Base-by-base conservation (phyloP, 2,888 invertebrate species). In the Volucella inflata region DNA sequence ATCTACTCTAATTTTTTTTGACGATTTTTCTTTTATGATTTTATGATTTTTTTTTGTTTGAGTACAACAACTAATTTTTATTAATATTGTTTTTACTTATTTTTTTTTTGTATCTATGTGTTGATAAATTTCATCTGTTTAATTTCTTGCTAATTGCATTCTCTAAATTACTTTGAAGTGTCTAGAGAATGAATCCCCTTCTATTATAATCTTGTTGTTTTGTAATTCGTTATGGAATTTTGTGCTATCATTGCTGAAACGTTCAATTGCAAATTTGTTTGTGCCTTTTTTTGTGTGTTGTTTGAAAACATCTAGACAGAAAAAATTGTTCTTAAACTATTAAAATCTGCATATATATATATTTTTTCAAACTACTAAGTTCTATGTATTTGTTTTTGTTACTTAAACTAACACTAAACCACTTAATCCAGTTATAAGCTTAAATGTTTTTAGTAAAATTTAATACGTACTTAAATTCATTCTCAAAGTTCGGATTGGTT, bases 41-140 rank as follows among this genome's bases (percentile, higher is more conserved):
- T 55, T 60, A 40, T 62, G n/a, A 76, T 11, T 21, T 21, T 21
- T 67, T 51, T 10, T 38, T 12, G 42, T 16, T 10, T 12, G 51
- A 12, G 46, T 83, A 83, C 78, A 83, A 83, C 72, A 64, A 83
- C 74, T 68, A 83, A 57, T 53, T 68, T 30, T 74, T 64, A 53
- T 12, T 71, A 72, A 2, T 64, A 10, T 62, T 36, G 59, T 55
- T 51, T 38, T 17, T 38, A 6, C 51, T 30, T 62, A 51, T 44
- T 40, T 21, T 62, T 71, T 50, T 6, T 12, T 36, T 21, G 21
- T 17, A 40, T 12, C n/a, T 44, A 2, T 12, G n/a, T 10, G 10
- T 44, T 50, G 12, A 50, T 38, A 14, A 42, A 44, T 50, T 68
- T 21, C 0, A 21, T 4, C 11, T 74, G 30, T 30, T 62, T 40